These are phyloP conservation scores for Microtus oregoni DNA, from an alignment of 2,113 vertebrate species.

Conservation along the genomic window DNA sequence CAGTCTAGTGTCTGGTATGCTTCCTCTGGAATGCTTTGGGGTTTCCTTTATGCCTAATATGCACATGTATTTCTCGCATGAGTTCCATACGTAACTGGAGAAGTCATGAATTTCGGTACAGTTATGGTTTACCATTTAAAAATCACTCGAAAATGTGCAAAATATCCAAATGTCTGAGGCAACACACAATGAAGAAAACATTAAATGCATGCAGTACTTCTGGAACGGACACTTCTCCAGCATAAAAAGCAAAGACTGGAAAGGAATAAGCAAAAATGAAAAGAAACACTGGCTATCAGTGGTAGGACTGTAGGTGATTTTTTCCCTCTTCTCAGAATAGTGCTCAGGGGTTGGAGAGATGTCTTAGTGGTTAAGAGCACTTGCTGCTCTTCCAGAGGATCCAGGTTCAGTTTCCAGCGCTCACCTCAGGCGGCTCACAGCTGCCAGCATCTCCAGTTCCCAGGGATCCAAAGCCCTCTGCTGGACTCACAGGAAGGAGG, in stretches of 20 bases:
- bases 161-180: slow-evolving; percentile 42
- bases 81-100: slow-evolving; percentile 25
- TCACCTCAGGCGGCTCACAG: neutral
- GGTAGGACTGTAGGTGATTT: neutral
- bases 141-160: slow-evolving; percentile 67
- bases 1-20: neutral
- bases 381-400: neutral
- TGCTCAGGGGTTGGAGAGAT: neutral
- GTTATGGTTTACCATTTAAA: slow-evolving; percentile 41
- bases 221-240: slow-evolving; percentile 10
- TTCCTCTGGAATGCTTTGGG: slow-evolving; percentile 50
- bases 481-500: neutral
- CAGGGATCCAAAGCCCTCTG: neutral
- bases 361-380: neutral
- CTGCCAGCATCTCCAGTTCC: neutral
- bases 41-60: slow-evolving; percentile 48
- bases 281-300: neutral
- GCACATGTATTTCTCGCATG: slow-evolving; percentile 27
- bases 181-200: slow-evolving; percentile 45
- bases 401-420: neutral
- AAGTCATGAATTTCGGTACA: slow-evolving; percentile 44
- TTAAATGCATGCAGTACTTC: neutral
- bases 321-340: slow-evolving; percentile 54
- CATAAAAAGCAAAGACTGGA: slow-evolving; percentile 56
- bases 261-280: slow-evolving; percentile 60